Evolutionary conservation across 2,888 invertebrate species (phyloP).

Genomic region (Rhingia campestris): DNA sequence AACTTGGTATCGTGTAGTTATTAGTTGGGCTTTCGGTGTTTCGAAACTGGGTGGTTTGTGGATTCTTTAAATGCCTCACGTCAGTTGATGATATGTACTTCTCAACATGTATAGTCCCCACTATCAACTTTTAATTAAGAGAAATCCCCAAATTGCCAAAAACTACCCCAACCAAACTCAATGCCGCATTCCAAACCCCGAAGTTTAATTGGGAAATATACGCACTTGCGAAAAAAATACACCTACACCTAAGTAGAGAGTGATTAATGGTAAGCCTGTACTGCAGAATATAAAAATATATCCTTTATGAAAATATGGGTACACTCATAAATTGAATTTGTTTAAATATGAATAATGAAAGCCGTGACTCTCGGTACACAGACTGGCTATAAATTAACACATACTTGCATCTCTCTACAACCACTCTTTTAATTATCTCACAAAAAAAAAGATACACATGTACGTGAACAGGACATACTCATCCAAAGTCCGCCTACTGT

Average conservation of each 20-base stretch:
- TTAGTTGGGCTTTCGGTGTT: too few species aligned
- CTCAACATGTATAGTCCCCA: too few species aligned
- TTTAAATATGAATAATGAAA: constrained; percentile 66
- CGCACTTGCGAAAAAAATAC: neutral
- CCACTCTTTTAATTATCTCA: constrained; percentile 67
- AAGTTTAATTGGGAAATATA: too few species aligned
- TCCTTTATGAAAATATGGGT: constrained; percentile 54
- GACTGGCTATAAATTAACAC: constrained; percentile 54
- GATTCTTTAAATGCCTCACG: too few species aligned
- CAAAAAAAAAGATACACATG: constrained; percentile 4
- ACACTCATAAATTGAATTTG: constrained; percentile 66
- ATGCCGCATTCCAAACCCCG: too few species aligned
- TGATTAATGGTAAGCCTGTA: constrained; percentile 47
- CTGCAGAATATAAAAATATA: constrained; percentile 36
- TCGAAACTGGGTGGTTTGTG: too few species aligned
- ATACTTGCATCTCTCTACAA: constrained; percentile 18
- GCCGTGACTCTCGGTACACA: constrained; percentile 2
- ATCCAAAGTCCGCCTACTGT: neutral
- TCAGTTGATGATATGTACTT: too few species aligned
- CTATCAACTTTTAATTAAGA: too few species aligned
- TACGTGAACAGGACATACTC: neutral
- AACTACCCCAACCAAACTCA: too few species aligned
- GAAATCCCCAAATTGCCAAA: too few species aligned
- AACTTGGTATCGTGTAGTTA: too few species aligned
- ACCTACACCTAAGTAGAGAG: neutral